A percentile compares a stretch with the other conserved stretches of the same genome.
Evolutionary conservation across 2,113 vertebrate species (phyloP).

Genomic region (Gnathonemus longibarbis): DNA sequence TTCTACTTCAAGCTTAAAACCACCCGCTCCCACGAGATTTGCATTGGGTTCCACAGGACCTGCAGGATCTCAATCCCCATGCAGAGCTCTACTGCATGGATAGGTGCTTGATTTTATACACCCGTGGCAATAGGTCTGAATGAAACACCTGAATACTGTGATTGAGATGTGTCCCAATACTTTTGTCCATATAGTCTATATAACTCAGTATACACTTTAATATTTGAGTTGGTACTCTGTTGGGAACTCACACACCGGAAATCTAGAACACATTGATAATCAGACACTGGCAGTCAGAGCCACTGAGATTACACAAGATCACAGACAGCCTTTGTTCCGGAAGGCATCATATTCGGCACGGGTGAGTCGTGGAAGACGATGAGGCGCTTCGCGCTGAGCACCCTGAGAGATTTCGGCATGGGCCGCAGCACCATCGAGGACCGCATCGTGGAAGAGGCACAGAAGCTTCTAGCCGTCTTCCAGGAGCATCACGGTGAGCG

Average conservation of each 20-base stretch:
- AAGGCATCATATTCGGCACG: slow-evolving; percentile 52
- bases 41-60: too few relatives aligned
- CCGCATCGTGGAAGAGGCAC: slow-evolving; percentile 52
- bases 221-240: background rate
- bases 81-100: background rate
- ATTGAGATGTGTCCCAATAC: background rate
- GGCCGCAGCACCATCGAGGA: slow-evolving; percentile 52
- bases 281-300: background rate
- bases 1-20: too few relatives aligned
- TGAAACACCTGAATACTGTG: background rate
- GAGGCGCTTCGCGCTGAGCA: slow-evolving; percentile 56
- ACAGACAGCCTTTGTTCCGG: background rate
- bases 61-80: too few relatives aligned
- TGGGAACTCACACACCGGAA: background rate
- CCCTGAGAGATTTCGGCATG: slow-evolving; percentile 55
- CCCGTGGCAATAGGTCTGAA: background rate
- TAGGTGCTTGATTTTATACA: background rate
- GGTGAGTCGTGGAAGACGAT: slow-evolving; percentile 54
- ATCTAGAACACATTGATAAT: background rate
- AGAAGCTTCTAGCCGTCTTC: slow-evolving; percentile 46
- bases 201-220: background rate
- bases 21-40: too few relatives aligned
- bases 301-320: background rate
- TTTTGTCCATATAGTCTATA: background rate
- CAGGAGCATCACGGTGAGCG: slow-evolving; percentile 44